Conservation (phyloP, 2,888 invertebrate species). For the Mythimna lalbum region DNA sequence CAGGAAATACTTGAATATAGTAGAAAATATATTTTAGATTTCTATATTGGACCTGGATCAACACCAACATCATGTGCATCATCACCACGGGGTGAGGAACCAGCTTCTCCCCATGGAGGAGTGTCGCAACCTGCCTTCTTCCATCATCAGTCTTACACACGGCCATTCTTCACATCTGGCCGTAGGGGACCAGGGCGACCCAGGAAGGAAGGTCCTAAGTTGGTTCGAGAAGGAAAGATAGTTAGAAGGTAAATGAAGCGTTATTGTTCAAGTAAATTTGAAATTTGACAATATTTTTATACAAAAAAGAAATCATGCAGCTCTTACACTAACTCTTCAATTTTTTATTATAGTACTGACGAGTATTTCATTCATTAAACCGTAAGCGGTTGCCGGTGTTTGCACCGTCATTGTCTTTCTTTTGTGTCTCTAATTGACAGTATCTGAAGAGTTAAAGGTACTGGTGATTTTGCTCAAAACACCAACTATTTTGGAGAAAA, state of each 20-base stretch:
- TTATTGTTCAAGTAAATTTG: neutral
- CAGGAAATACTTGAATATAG: slow-evolving; percentile 14
- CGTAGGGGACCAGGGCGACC: slow-evolving; percentile 95
- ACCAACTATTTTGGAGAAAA: neutral
- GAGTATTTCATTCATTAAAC: too few species aligned
- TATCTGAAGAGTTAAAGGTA: too few species aligned
- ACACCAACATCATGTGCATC: slow-evolving; percentile 92
- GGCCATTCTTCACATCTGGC: slow-evolving; percentile 89
- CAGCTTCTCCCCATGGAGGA: slow-evolving; percentile 91
- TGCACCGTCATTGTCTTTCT: too few species aligned
- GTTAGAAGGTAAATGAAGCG: slow-evolving; percentile 81
- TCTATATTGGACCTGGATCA: slow-evolving; percentile 92
- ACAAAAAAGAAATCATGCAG: neutral
- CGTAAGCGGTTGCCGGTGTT: too few species aligned
- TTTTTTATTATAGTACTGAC: too few species aligned
- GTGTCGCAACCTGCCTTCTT: slow-evolving; percentile 84
- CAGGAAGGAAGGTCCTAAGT: slow-evolving; percentile 93
- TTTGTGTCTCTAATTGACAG: too few species aligned
- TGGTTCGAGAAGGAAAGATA: slow-evolving; percentile 87
- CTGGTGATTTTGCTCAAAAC: too few species aligned
- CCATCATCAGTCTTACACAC: slow-evolving; percentile 84
- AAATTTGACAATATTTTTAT: neutral
- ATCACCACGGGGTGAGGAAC: slow-evolving; percentile 91
- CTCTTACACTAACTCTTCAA: neutral
- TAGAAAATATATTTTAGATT: slow-evolving; percentile 73